Percentiles rank a stretch among this genome's conserved stretches.
These are phyloP conservation scores for Coregonus clupeaformis DNA, from an alignment of 2,113 vertebrate species.

Conservation along the genomic window DNA sequence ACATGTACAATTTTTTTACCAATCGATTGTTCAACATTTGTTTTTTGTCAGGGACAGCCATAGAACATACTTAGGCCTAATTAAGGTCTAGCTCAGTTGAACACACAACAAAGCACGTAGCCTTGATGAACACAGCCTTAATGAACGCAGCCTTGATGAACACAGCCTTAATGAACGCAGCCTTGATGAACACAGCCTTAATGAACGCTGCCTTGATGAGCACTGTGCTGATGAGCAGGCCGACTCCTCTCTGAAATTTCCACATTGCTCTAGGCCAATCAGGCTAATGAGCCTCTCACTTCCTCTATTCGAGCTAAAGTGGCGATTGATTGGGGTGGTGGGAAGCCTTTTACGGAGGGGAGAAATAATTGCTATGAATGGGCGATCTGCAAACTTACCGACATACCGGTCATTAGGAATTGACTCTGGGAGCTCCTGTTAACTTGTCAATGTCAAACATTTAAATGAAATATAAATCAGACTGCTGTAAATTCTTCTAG, in stretches of 20 bases:
- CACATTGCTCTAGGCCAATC: conserved; percentile 65
- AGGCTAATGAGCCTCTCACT: conserved; percentile 72
- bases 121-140: conserved; percentile 23
- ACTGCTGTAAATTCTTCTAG: conserved; percentile 37
- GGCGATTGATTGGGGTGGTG: conserved; percentile 67
- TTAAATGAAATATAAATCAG: conserved; percentile 58
- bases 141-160: conserved; percentile 18
- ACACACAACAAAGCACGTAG: conserved; percentile 1
- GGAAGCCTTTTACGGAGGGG: conserved; percentile 67
- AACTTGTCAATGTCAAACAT: conserved; percentile 64
- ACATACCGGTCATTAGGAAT: conserved; percentile 62
- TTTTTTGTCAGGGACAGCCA: neutral
- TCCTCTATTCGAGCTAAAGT: conserved; percentile 62
- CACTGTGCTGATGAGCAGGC: conserved; percentile 65
- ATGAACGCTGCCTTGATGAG: conserved; percentile 57
- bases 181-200: too few relatives aligned
- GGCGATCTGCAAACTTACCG: conserved; percentile 73
- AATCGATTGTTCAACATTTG: neutral
- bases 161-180: too few relatives aligned
- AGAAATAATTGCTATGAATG: conserved; percentile 73
- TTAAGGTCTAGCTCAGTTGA: neutral
- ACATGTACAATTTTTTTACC: too few relatives aligned
- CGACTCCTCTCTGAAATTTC: conserved; percentile 63
- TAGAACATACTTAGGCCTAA: neutral
- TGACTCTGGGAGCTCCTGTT: conserved; percentile 63